Base-by-base conservation (phyloP, 1,140 invertebrate species). In the Calephelis virginiensis region DNA sequence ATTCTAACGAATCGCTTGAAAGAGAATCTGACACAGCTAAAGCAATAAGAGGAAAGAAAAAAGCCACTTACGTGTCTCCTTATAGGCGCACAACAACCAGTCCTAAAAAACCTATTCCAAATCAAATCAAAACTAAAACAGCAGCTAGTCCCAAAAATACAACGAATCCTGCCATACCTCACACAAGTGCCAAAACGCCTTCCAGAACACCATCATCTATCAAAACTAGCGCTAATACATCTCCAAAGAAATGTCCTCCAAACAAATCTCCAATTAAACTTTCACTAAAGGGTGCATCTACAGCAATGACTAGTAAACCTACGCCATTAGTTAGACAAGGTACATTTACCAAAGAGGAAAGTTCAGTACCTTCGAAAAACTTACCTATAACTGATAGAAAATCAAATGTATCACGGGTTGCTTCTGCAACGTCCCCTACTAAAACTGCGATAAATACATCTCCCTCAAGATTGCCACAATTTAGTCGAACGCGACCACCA, bases 321-420 rank as follows among this genome's bases (percentile, higher is more conserved):
- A 50, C 86, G 62, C 90, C 93, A 1, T 78, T 95, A 8, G 95
- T 96, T 63, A 93, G 97, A 48, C 96, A 98, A 83, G 96, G 96
- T 28, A 98, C 97, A 0, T 98, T 98, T 81, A 96, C 96, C 0
- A 97, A 97, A 86, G 96, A 97, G 71, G 95, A 96, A 72, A 90
- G 86, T 68, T 85, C 83, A 38, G 77, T 90, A 6, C 91, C 92
- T 7, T 82, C 92, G 4, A 86, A 90, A 71, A 72, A 85, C 17
- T 75, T 91, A 14, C 86, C 90, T 3, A 84, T 91, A 14, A 87
- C 92, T 4, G 82, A 92, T 14, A 92, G 91, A 37, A 92, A 91
- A 72, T 78, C 76, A 4, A 72, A 77, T n/a, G 73, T 77, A n/a
- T 71, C 82, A 6, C 83, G 86, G 63, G 69, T 76, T 0, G 73